Evolutionary conservation across 2,797 vertebrate genomes (phyloP).

Genomic region (Myripristis jacobus): DNA sequence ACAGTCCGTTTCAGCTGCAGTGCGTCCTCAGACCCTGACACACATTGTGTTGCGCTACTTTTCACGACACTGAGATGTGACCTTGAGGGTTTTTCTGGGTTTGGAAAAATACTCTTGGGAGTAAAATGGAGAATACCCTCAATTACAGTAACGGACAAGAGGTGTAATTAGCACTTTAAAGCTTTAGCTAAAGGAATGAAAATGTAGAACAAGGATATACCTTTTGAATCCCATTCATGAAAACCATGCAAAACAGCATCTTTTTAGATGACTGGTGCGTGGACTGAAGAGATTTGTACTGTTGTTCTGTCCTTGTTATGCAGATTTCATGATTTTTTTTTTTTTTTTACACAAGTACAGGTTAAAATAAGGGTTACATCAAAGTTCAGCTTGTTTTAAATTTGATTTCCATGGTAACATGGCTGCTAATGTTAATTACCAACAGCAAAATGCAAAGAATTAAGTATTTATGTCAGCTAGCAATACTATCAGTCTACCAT

Average conservation of each 20-base stretch:
- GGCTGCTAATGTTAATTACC: neutral
- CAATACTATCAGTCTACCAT: neutral
- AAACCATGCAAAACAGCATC: neutral
- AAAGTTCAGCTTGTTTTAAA: neutral
- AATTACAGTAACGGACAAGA: neutral
- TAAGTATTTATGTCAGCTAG: neutral
- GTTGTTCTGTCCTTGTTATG: no score
- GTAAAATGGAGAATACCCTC: slow-evolving; percentile 1
- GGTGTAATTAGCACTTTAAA: no score
- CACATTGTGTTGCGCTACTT: slow-evolving; percentile 4
- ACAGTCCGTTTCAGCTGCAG: slow-evolving; percentile 20
- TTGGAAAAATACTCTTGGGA: slow-evolving; percentile 8
- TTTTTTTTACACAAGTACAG: no score
- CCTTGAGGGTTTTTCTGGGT: neutral
- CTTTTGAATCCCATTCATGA: slow-evolving; percentile 3
- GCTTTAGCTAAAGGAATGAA: neutral
- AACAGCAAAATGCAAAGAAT: neutral
- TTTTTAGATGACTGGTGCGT: neutral
- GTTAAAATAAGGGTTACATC: neutral
- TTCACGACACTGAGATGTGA: neutral
- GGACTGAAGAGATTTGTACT: neutral
- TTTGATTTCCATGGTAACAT: no score
- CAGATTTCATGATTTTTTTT: neutral
- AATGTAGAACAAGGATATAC: neutral
- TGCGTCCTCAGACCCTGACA: neutral